Base-by-base conservation (phyloP, 2,888 invertebrate species). In the Lumbricus terrestris region DNA sequence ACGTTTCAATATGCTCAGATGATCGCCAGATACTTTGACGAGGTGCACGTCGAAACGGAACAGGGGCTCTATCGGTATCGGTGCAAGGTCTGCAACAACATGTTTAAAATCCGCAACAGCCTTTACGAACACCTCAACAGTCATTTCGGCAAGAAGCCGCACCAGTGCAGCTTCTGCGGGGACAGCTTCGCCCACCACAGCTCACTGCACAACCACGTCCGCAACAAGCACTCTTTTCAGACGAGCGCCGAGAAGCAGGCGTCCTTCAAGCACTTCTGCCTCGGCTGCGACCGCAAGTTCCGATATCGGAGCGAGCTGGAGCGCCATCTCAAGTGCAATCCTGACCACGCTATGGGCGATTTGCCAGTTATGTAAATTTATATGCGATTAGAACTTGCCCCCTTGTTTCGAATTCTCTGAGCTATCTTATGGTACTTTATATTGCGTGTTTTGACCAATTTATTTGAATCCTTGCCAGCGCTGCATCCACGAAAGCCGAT, bases 271-370 rank as follows among this genome's bases (percentile, higher is more conserved):
- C 90, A 91, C 38, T 42, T 40, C 37, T 92, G 92, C 37, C 38
- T 40, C 85, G 89, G 69, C 33, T 92, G 92, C 37, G 89, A 88
- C 35, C 88, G 91, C 11, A 88, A 90, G 47, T 92, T 91, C 90
- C 89, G 91, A n/a, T 92, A 90, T 89, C 91, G 91, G 6, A 91
- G 91, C 82, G 92, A 92, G 40, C 82, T 92, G 33, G 91, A 92
- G 38, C 90, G 92, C n/a, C 92, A 92, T 40, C 88, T 90, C 16
- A 90, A 89, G 37, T 88, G 88, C 47, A 91, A 91, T 83, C 91
- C 91, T 15, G 91, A 91, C 37, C 91, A 91, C 34, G 97, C 85
- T 6, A 34, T 16, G 37, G 85, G 85, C 34, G 35, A 20, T 23
- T 35, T 85, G 23, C 85, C 69, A 8, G 69, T 69, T 4, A 8